phyloP scores from a whole-genome alignment of 1,140 invertebrate species.

The Drosophila erecta region DNA sequence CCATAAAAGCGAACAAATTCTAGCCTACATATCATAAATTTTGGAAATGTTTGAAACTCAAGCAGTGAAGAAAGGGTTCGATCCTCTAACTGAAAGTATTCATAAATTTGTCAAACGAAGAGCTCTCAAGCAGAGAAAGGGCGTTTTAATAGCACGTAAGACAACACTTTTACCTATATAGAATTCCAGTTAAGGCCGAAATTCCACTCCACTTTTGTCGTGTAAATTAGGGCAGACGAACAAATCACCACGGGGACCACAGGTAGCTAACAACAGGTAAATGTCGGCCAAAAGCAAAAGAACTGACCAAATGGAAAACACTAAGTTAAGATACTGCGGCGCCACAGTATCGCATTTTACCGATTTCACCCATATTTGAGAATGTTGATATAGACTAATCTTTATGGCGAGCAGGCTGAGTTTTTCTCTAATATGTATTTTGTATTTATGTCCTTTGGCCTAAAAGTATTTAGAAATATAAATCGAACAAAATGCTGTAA shows the following conservation, averaged over 20 bases:
- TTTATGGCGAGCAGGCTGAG: background rate
- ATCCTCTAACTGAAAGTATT: constrained; percentile 57
- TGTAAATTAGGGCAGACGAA: constrained; percentile 58
- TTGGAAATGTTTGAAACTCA: constrained; percentile 13
- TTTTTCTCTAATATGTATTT: background rate
- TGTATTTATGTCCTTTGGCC: background rate
- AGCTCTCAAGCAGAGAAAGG: constrained; percentile 50
- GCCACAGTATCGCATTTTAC: constrained; percentile 38
- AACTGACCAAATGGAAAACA: constrained; percentile 4
- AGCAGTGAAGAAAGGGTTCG: constrained; percentile 7
- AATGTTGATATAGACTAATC: background rate
- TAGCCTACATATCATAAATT: constrained; percentile 59
- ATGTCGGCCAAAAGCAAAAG: constrained; percentile 22
- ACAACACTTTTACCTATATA: constrained; percentile 54
- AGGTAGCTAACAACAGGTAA: constrained; percentile 50
- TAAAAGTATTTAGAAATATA: background rate
- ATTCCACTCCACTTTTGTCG: background rate
- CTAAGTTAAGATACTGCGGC: constrained; percentile 56
- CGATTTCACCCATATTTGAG: constrained; percentile 24
- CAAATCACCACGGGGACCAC: constrained; percentile 14
- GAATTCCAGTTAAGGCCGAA: constrained; percentile 59
- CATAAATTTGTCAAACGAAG: constrained; percentile 69
- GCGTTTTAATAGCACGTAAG: constrained; percentile 57
- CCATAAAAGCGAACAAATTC: constrained; percentile 49
- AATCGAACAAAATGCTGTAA: no score